Conservation (phyloP, 92 coral and sea anemone species). For the Porites evermanni region DNA sequence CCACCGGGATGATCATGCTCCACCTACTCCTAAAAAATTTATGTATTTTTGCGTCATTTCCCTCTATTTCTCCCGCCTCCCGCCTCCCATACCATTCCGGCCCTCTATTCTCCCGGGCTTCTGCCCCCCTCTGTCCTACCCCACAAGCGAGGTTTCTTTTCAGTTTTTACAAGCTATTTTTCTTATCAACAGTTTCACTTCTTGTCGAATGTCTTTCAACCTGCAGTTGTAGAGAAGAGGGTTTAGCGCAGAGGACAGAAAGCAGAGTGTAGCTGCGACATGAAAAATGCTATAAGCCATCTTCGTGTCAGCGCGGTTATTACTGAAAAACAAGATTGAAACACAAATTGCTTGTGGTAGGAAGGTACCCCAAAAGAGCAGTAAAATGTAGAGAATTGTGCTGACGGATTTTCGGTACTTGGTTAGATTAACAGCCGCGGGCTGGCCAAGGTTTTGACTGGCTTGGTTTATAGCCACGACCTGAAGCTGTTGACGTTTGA, state of each 20-base stretch:
- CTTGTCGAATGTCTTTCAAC: background rate
- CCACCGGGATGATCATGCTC: no score
- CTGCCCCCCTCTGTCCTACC: no score
- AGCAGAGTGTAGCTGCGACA: background rate
- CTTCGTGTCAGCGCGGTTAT: background rate
- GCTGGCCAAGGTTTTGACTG: background rate
- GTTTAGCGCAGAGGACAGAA: background rate
- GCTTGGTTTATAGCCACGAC: background rate
- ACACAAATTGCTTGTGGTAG: background rate
- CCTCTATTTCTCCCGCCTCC: no score
- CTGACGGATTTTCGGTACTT: background rate
- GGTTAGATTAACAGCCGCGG: background rate
- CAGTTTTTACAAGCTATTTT: background rate
- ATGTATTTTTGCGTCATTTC: no score
- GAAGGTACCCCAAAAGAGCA: no score
- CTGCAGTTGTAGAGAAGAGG: background rate
- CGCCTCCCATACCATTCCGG: no score
- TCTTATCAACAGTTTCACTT: background rate
- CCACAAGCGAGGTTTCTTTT: no score
- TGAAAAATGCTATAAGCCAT: background rate
- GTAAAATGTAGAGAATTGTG: background rate
- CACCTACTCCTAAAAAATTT: no score
- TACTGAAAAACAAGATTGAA: background rate
- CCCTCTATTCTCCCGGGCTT: no score
- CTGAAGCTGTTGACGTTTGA: background rate